phyloP scores from a whole-genome alignment of 2,888 invertebrate species.

The Tachina grossa region DNA sequence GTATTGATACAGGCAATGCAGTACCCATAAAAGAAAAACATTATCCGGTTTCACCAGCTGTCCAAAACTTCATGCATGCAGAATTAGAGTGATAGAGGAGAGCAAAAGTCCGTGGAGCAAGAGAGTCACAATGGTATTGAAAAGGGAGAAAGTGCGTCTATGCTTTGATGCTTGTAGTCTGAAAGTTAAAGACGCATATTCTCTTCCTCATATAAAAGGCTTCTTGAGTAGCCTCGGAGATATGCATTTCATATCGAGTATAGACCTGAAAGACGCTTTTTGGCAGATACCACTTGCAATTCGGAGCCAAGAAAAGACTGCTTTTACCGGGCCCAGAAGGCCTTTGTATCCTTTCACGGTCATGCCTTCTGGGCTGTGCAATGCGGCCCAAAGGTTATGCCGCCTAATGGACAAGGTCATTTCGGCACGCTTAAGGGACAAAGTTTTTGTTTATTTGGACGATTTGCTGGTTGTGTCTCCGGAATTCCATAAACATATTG shows the following conservation, averaged over 20 bases:
- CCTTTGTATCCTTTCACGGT: slow-evolving; percentile 2
- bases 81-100: background rate
- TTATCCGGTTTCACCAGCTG: background rate
- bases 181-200: background rate
- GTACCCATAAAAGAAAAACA: background rate
- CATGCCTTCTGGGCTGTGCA: slow-evolving; percentile 1
- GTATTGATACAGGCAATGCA: background rate
- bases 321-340: slow-evolving; percentile 44
- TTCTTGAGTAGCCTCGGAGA: too few relatives aligned
- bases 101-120: background rate
- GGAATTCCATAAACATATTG: too few relatives aligned
- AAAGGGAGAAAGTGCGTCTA: background rate
- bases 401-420: slow-evolving; percentile 66
- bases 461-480: too few relatives aligned
- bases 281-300: slow-evolving; percentile 21
- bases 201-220: too few relatives aligned
- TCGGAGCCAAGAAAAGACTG: slow-evolving; percentile 20
- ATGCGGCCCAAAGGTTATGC: background rate
- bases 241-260: slow-evolving; percentile 56
- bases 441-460: too few relatives aligned
- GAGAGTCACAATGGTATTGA: background rate
- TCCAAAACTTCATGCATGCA: background rate
- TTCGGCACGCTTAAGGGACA: background rate
- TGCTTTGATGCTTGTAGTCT: background rate
- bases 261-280: slow-evolving; percentile 45